These are phyloP conservation scores for Meleagris gallopavo DNA, from an alignment of 2,113 vertebrate species.

Conservation along the genomic window DNA sequence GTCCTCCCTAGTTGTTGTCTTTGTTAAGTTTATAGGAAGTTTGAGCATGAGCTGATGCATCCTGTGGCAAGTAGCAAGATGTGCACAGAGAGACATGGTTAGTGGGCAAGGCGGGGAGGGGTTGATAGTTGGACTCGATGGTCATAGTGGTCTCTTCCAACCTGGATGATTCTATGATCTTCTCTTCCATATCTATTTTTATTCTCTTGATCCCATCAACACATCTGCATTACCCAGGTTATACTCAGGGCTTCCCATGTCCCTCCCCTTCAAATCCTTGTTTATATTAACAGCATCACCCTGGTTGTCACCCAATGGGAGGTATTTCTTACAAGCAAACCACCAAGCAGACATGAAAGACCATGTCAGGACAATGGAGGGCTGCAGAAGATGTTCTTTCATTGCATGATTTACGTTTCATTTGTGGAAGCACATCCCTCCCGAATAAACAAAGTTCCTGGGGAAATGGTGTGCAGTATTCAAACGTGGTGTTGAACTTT, in stretches of 20 bases:
- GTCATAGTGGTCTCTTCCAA: no score
- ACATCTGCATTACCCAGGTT: background rate
- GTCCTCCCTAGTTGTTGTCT: background rate
- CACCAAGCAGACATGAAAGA: background rate
- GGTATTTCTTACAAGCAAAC: background rate
- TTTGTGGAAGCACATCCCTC: constrained; percentile 17
- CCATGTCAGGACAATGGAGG: background rate
- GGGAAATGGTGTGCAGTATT: constrained; percentile 24
- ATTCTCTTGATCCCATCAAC: background rate
- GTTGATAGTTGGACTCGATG: no score
- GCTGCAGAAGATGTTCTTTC: constrained; percentile 22
- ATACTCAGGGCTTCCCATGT: background rate
- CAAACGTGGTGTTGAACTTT: constrained; percentile 60
- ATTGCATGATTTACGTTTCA: background rate
- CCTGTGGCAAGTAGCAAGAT: background rate
- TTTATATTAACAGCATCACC: background rate
- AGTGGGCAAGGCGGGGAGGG: no score
- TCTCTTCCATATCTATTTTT: background rate
- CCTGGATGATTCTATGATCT: background rate
- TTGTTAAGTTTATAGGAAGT: background rate
- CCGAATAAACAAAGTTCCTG: constrained; percentile 57
- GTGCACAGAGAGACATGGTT: no score
- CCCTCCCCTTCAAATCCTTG: background rate
- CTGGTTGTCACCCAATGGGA: background rate
- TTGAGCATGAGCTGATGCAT: background rate